Conservation (phyloP, 2,797 vertebrate genomes). For the Micromesistius poutassou region DNA sequence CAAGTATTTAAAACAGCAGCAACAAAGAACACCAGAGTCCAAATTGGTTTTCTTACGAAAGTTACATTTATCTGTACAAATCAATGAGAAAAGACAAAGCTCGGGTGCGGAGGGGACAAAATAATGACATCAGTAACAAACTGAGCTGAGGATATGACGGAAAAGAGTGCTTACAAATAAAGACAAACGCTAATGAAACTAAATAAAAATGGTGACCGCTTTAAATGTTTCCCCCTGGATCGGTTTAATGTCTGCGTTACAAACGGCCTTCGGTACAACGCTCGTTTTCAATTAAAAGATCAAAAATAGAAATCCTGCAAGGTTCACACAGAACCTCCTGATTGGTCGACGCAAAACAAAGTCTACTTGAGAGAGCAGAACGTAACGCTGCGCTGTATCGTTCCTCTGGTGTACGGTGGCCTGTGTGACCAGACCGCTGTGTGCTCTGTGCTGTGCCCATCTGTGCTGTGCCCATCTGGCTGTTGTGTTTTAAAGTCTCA, state of each 20-base stretch:
- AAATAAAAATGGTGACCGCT: slow-evolving; percentile 40
- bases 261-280: neutral
- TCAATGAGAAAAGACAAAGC: slow-evolving; percentile 40
- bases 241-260: slow-evolving; percentile 7
- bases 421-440: slow-evolving; percentile 25
- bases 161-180: slow-evolving; percentile 49
- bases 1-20: slow-evolving; percentile 39
- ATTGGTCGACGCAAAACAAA: slow-evolving; percentile 13
- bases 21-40: slow-evolving; percentile 27
- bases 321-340: neutral
- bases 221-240: slow-evolving; percentile 46
- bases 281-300: slow-evolving; percentile 9
- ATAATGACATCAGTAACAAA: slow-evolving; percentile 43
- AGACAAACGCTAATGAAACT: slow-evolving; percentile 44
- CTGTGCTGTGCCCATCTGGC: slow-evolving; percentile 18
- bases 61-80: slow-evolving; percentile 63
- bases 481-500: slow-evolving; percentile 37
- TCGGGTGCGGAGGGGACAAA: slow-evolving; percentile 17
- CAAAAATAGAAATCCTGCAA: neutral
- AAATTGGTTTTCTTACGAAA: slow-evolving; percentile 52
- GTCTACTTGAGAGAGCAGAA: neutral
- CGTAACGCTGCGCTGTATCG: neutral
- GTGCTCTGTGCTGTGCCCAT: slow-evolving; percentile 34
- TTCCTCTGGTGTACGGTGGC: slow-evolving; percentile 20
- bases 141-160: slow-evolving; percentile 7